Percentiles rank a stretch among this genome's conserved stretches.
These are phyloP conservation scores for Dysmachus trigonus DNA, from an alignment of 2,888 invertebrate species.

Conservation along the genomic window DNA sequence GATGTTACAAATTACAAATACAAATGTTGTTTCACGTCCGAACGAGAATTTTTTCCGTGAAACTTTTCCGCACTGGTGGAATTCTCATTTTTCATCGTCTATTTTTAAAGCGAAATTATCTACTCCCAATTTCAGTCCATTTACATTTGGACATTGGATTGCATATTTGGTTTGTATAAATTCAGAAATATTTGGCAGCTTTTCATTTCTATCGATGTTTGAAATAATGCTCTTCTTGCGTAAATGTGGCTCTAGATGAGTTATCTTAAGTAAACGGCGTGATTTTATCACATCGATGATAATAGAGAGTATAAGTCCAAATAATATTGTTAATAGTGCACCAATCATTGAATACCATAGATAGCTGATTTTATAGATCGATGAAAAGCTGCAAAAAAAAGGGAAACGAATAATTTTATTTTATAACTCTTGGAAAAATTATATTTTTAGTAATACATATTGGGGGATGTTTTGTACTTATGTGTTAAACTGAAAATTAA, in stretches of 20 bases:
- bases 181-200: slow-evolving; percentile 32
- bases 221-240: neutral
- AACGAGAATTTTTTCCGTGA: neutral
- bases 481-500: neutral
- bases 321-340: slow-evolving; percentile 74
- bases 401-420: neutral
- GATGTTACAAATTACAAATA: neutral
- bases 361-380: slow-evolving; percentile 82
- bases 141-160: neutral
- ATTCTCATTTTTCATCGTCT: slow-evolving; percentile 58
- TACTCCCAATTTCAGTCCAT: slow-evolving; percentile 54
- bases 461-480: neutral
- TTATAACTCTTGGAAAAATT: neutral
- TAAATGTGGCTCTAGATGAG: slow-evolving; percentile 49
- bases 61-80: neutral
- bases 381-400: slow-evolving; percentile 57
- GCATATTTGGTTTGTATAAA: neutral
- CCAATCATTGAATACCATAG: slow-evolving; percentile 91
- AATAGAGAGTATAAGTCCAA: slow-evolving; percentile 79
- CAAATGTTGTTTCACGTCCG: neutral
- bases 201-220: slow-evolving; percentile 34
- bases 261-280: slow-evolving; percentile 58
- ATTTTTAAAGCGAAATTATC: slow-evolving; percentile 60
- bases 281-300: slow-evolving; percentile 65
- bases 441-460: neutral